phyloP scores from a whole-genome alignment of 2,113 vertebrate genomes.

The Hypocryptadius cinnamomeus region DNA sequence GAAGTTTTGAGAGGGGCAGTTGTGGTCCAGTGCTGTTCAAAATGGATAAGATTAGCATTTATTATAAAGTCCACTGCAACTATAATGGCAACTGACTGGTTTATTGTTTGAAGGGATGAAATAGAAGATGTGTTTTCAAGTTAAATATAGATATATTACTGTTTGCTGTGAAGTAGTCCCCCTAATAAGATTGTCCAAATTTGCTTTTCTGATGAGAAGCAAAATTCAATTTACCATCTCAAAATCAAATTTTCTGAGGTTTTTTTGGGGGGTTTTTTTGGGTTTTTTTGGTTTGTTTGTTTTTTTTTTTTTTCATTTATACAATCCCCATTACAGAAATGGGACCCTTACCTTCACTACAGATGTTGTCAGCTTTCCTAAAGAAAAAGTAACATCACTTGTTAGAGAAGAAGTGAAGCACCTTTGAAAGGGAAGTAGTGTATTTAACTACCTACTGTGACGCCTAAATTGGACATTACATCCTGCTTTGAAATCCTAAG shows the following conservation, averaged over 20 bases:
- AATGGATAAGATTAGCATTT: background rate
- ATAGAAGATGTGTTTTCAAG: background rate
- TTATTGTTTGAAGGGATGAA: background rate
- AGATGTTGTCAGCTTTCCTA: background rate
- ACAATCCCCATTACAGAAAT: background rate
- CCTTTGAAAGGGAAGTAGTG: background rate
- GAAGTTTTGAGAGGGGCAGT: background rate
- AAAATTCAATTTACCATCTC: background rate
- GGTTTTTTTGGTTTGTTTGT: background rate
- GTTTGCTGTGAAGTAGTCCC: background rate
- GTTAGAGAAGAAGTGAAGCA: background rate
- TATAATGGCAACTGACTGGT: background rate
- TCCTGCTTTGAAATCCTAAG: background rate
- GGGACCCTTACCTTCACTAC: background rate
- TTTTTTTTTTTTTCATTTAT: background rate
- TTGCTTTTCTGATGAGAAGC: background rate
- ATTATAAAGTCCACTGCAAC: background rate
- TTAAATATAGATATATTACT: background rate
- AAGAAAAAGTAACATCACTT: background rate
- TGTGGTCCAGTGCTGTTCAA: background rate
- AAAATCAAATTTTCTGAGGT: background rate
- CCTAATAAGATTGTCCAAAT: background rate
- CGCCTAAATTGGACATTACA: background rate
- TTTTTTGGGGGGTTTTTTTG: background rate
- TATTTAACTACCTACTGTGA: background rate